phyloP scores from a whole-genome alignment of 2,113 vertebrate genomes.

The Sinocyclocheilus maitianheensis region DNA sequence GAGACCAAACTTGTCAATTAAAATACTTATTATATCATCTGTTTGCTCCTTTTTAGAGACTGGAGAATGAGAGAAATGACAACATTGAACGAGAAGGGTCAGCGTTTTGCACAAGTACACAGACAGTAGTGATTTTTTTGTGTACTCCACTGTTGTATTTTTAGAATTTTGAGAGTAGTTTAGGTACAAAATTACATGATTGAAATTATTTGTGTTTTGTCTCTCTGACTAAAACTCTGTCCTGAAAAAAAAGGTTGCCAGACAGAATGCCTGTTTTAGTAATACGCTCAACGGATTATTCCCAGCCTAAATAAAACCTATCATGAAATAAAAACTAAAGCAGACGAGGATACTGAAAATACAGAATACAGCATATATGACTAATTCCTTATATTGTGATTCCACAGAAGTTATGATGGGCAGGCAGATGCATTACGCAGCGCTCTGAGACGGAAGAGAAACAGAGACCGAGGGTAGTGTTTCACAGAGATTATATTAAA shows the following conservation, averaged over 20 bases:
- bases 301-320: no score
- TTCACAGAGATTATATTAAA: no score
- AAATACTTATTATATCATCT: background rate
- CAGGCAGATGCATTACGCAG: no score
- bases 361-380: no score
- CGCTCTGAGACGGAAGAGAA: no score
- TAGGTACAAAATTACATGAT: background rate
- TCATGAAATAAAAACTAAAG: no score
- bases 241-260: background rate
- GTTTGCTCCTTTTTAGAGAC: conserved; percentile 70
- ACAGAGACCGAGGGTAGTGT: no score
- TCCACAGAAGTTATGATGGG: no score
- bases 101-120: conserved; percentile 67
- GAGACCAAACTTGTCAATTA: background rate
- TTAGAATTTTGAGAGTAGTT: conserved; percentile 33
- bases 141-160: background rate
- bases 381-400: no score
- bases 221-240: background rate
- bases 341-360: no score
- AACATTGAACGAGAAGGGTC: conserved; percentile 65
- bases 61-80: conserved; percentile 76
- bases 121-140: background rate
- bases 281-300: no score
- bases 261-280: no score
- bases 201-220: background rate